Conservation (phyloP, 2,797 vertebrate species). For the Petrocephalus schoutedeni region DNA sequence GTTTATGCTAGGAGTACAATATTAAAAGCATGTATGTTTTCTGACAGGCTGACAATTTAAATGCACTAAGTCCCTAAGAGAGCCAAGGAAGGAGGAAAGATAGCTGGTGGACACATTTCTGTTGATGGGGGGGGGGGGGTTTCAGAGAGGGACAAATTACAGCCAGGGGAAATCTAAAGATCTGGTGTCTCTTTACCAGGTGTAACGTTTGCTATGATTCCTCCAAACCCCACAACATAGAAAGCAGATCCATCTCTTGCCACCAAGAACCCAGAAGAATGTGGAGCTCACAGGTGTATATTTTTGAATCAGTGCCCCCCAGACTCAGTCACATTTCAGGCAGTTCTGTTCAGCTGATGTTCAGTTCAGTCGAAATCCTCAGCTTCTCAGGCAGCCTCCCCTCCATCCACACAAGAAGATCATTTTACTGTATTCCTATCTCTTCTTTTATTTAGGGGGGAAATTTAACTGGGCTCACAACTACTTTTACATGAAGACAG, state of each 20-base stretch:
- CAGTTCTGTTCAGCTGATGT: not conserved
- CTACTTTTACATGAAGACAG: not conserved
- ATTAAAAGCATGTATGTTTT: not conserved
- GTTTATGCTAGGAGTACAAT: not conserved
- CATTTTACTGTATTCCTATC: not conserved
- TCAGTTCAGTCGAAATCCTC: not conserved
- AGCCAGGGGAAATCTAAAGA: not conserved
- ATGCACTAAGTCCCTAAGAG: not conserved
- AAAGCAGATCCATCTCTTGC: not conserved
- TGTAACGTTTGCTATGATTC: not conserved
- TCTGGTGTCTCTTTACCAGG: not conserved
- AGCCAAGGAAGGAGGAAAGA: not conserved
- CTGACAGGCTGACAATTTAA: constrained; percentile 6
- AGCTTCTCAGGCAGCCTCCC: not conserved
- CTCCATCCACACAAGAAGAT: not conserved
- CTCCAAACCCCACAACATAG: not conserved
- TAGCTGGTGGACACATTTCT: not conserved
- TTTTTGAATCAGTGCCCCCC: not conserved
- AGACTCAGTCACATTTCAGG: no score
- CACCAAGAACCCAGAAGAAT: not conserved
- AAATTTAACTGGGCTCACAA: constrained; percentile 1
- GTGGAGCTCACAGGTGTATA: not conserved
- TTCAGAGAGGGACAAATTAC: not conserved
- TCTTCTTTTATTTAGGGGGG: not conserved
- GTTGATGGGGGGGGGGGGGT: not conserved